Evolutionary conservation across 2,888 invertebrate species (phyloP).

Genomic region (Incurvaria masculella): DNA sequence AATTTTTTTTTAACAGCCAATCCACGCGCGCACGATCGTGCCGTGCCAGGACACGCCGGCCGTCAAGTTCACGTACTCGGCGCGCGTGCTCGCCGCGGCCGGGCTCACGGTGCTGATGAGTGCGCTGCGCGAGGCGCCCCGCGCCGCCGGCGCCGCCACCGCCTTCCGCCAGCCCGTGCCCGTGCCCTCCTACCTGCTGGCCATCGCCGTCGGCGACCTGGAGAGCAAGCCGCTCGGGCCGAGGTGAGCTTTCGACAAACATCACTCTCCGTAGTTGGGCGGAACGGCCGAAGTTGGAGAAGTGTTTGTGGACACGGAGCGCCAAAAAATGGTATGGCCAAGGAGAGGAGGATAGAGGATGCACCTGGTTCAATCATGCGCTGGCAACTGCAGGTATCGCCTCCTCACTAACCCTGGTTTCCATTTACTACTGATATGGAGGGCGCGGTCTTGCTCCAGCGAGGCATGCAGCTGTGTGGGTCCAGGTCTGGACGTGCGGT

Average conservation of each 20-base stretch:
- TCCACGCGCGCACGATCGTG: constrained; percentile 83
- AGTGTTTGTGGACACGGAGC: no score
- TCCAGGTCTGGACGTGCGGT: no score
- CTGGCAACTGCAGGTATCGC: no score
- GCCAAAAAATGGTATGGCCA: no score
- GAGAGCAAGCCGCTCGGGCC: constrained; percentile 74
- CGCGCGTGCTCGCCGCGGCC: constrained; percentile 67
- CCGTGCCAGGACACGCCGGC: constrained; percentile 93
- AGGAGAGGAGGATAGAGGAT: no score
- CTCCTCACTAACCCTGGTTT: no score
- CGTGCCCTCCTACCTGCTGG: constrained; percentile 86
- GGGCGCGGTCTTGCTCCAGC: no score
- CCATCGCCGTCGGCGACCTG: constrained; percentile 82
- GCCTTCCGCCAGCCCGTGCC: constrained; percentile 75
- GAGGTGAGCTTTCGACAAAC: constrained; percentile 41
- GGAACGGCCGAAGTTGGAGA: no score
- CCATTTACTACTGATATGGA: no score
- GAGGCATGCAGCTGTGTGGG: no score
- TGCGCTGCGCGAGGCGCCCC: constrained; percentile 60
- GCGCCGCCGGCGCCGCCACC: constrained; percentile 35
- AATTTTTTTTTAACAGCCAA: constrained; percentile 56
- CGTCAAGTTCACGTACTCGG: constrained; percentile 83
- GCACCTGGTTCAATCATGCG: no score
- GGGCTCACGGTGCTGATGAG: constrained; percentile 87
- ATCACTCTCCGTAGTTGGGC: no score